Evolutionary conservation across 2,888 invertebrate genomes (phyloP).

Genomic region (Lasioglossum villosulum): DNA sequence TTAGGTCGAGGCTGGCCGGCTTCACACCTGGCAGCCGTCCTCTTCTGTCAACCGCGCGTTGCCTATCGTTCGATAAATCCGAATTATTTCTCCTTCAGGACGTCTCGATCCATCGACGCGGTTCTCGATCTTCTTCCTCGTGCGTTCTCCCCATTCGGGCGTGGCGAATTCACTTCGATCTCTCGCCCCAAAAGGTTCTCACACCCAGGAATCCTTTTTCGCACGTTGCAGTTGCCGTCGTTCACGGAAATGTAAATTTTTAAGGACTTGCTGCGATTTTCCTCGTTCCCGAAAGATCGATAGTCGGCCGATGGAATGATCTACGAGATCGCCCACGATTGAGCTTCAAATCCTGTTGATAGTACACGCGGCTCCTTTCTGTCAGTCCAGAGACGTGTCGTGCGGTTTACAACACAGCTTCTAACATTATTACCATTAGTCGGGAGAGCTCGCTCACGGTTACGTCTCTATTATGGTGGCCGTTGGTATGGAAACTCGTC

Average conservation of each 20-base stretch:
- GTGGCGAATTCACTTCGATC: slow-evolving; percentile 15
- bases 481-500: slow-evolving; percentile 68
- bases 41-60: slow-evolving; percentile 53
- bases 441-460: slow-evolving; percentile 73
- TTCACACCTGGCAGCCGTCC: slow-evolving; percentile 75
- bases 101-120: slow-evolving; percentile 22
- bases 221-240: background rate
- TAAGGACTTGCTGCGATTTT: no score
- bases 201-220: background rate
- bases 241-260: no score
- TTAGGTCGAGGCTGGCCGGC: slow-evolving; percentile 81
- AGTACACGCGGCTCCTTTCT: slow-evolving; percentile 32
- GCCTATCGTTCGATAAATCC: slow-evolving; percentile 77
- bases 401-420: slow-evolving; percentile 72
- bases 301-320: background rate
- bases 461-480: slow-evolving; percentile 77
- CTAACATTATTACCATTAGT: slow-evolving; percentile 80
- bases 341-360: slow-evolving; percentile 22
- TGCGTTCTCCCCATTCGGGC: background rate
- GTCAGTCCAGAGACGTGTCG: slow-evolving; percentile 55
- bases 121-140: background rate
- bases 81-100: slow-evolving; percentile 74
- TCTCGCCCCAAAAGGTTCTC: background rate
- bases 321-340: background rate
- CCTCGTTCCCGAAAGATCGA: background rate